Evolutionary conservation across 2,888 invertebrate genomes (phyloP).

Genomic region (Pristionchus maxplancki): DNA sequence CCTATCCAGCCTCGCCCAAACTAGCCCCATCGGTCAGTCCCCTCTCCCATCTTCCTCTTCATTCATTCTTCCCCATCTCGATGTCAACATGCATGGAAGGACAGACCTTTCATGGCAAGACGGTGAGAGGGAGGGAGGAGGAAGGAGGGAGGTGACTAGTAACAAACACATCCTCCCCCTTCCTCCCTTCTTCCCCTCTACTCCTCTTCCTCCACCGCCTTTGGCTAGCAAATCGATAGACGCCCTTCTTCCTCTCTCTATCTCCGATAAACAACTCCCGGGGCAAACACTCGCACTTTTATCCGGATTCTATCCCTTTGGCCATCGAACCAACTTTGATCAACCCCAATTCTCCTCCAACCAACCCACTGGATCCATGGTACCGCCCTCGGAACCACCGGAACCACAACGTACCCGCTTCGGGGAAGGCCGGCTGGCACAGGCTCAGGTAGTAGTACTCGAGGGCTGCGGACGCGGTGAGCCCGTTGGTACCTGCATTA

Average conservation of each 20-base stretch:
- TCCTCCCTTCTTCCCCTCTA: neutral
- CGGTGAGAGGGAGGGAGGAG: neutral
- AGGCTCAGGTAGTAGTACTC: conserved; percentile 49
- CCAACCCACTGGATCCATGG: no score
- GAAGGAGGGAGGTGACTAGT: neutral
- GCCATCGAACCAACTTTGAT: neutral
- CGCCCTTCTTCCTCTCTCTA: neutral
- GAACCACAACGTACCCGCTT: conserved; percentile 43
- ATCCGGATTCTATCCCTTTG: neutral
- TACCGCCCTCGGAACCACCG: neutral
- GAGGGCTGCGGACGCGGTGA: neutral
- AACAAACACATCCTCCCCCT: neutral
- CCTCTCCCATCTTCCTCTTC: neutral
- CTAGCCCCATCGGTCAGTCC: neutral
- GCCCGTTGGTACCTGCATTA: neutral
- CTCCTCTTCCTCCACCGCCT: neutral
- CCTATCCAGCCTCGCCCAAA: no score
- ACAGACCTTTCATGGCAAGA: no score
- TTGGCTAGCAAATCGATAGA: neutral
- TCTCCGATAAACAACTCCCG: neutral
- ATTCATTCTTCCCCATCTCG: neutral
- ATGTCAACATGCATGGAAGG: conserved; percentile 4
- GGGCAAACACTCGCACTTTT: neutral
- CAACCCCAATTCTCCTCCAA: neutral
- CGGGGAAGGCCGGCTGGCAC: conserved; percentile 52